Conservation (phyloP, 2,888 invertebrate genomes). For the Drosophila monieri region DNA sequence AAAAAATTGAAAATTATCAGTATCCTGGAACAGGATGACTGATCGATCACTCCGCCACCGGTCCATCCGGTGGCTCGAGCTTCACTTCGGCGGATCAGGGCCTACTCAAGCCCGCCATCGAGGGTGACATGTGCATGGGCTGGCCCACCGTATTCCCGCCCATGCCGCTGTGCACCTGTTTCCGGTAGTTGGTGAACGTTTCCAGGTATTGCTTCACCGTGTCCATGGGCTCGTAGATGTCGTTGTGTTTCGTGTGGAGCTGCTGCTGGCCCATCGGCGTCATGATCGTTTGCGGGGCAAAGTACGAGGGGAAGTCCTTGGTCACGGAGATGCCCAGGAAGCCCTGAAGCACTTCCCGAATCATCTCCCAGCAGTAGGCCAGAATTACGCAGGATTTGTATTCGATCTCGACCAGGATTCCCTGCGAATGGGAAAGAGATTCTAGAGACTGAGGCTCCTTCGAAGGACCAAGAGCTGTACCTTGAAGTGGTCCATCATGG, state of each 20-base stretch:
- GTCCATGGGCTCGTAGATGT: conserved; percentile 92
- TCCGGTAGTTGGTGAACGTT: conserved; percentile 95
- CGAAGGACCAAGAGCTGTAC: not conserved
- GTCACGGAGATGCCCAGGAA: conserved; percentile 91
- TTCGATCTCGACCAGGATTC: conserved; percentile 96
- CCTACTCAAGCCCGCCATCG: conserved; percentile 42
- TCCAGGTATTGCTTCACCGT: conserved; percentile 97
- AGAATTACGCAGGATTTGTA: conserved; percentile 96
- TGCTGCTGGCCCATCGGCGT: conserved; percentile 81
- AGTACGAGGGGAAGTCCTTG: conserved; percentile 89
- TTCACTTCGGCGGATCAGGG: conserved; percentile 69
- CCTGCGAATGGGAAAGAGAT: conserved; percentile 80
- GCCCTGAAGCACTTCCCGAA: conserved; percentile 96
- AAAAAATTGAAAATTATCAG: too few relatives aligned
- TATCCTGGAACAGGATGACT: too few relatives aligned
- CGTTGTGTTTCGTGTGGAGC: conserved; percentile 81
- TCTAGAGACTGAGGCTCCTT: too few relatives aligned
- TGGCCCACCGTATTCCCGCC: conserved; percentile 6
- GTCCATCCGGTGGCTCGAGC: conserved; percentile 65
- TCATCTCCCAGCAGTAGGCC: conserved; percentile 94
- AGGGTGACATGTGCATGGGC: conserved; percentile 45
- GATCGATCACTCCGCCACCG: conserved; percentile 8
- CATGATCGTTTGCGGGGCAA: conserved; percentile 79
- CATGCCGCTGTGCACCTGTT: conserved; percentile 84
- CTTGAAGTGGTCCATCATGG: conserved; percentile 96